A percentile compares a stretch with the other conserved stretches of the same genome.
Conservation (phyloP, 2,888 invertebrate genomes). For the Drosophila yooni region DNA sequence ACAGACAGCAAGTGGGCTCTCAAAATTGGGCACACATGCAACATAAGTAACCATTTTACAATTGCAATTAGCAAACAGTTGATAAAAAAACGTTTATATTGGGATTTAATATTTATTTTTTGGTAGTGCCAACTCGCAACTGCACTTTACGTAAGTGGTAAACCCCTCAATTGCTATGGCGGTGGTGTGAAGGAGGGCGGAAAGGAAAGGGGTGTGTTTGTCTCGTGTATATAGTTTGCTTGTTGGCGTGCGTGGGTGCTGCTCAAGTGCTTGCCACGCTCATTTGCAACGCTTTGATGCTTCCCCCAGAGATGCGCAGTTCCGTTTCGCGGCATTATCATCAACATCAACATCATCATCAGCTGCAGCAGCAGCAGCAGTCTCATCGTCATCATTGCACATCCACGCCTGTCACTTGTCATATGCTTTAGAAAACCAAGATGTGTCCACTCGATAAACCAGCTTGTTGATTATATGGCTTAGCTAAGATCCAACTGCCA, state of each 20-base stretch:
- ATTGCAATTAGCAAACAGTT: conserved; percentile 63
- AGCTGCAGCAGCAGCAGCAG: neutral
- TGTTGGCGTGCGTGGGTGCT: conserved; percentile 31
- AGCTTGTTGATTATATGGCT: conserved; percentile 29
- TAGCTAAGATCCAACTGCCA: conserved; percentile 17
- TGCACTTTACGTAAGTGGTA: conserved; percentile 58
- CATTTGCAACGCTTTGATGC: conserved; percentile 50
- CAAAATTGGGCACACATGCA: conserved; percentile 29
- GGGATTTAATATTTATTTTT: neutral
- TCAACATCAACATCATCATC: conserved; percentile 11
- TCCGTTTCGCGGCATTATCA: conserved; percentile 42
- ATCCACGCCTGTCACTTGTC: conserved; percentile 23
- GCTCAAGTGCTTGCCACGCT: conserved; percentile 34
- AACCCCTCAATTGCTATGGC: neutral
- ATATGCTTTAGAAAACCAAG: conserved; percentile 24
- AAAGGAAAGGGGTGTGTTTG: neutral
- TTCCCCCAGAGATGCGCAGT: conserved; percentile 42
- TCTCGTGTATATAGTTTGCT: neutral
- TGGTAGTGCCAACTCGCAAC: conserved; percentile 26
- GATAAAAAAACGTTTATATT: conserved; percentile 31
- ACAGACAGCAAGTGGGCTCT: conserved; percentile 23
- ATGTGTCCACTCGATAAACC: conserved; percentile 24
- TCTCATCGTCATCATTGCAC: conserved; percentile 3
- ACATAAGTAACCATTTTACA: conserved; percentile 2
- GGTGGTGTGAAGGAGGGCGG: neutral